These are phyloP conservation scores for Echeneis naucrates DNA, from an alignment of 2,797 vertebrate species.

Conservation along the genomic window DNA sequence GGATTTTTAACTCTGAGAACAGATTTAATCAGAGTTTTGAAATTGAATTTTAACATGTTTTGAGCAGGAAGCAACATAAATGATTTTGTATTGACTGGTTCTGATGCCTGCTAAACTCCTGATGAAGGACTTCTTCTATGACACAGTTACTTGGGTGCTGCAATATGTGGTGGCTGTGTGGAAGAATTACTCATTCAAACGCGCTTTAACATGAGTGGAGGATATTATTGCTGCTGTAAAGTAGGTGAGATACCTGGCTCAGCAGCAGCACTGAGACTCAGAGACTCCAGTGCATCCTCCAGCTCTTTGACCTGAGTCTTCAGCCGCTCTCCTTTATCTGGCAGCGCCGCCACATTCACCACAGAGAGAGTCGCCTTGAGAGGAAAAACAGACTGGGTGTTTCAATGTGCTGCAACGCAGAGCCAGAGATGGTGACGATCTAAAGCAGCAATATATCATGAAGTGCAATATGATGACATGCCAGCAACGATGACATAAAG, in stretches of 20 bases:
- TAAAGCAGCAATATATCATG: too few relatives aligned
- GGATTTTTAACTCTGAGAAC: too few relatives aligned
- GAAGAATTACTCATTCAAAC: background rate
- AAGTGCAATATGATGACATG: too few relatives aligned
- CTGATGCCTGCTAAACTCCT: background rate
- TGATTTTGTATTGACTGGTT: too few relatives aligned
- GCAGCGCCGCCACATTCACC: constrained; percentile 90
- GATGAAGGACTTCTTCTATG: too few relatives aligned
- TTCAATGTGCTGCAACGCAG: too few relatives aligned
- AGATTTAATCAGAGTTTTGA: too few relatives aligned
- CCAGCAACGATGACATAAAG: too few relatives aligned
- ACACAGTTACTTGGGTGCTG: background rate
- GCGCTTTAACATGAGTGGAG: background rate
- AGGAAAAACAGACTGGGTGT: background rate
- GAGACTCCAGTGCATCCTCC: constrained; percentile 86
- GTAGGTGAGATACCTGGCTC: constrained; percentile 59
- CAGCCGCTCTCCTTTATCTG: constrained; percentile 93
- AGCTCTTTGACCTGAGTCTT: constrained; percentile 90
- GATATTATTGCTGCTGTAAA: too few relatives aligned
- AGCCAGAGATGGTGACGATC: too few relatives aligned
- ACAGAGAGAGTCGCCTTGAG: constrained; percentile 86
- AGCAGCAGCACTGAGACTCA: constrained; percentile 80
- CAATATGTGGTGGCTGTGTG: background rate
- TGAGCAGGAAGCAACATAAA: too few relatives aligned
- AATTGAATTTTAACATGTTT: too few relatives aligned